phyloP scores from a whole-genome alignment of 2,797 vertebrate genomes.

The Chloroceryle inda region DNA sequence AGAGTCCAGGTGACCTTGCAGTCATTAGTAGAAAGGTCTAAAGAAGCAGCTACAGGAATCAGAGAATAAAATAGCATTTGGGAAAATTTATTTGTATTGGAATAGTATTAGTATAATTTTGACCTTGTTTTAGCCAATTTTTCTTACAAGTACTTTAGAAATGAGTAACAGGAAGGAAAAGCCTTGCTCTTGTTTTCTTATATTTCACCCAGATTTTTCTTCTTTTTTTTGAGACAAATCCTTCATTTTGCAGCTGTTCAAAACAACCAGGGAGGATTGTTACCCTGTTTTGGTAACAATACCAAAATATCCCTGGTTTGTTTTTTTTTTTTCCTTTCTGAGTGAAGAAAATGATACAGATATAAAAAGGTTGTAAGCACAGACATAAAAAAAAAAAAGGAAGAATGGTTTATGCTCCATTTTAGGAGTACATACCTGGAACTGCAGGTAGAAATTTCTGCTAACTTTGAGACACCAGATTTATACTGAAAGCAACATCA shows the following conservation, averaged over 20 bases:
- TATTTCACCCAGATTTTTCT: not conserved
- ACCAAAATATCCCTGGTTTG: not conserved
- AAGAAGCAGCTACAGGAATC: not conserved
- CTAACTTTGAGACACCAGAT: not conserved
- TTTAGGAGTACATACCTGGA: not conserved
- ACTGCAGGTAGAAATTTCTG: not conserved
- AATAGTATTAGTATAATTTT: not conserved
- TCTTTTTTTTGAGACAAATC: not conserved
- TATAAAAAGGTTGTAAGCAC: not conserved
- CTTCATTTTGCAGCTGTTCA: not conserved
- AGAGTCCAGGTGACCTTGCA: not conserved
- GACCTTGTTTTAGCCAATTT: not conserved
- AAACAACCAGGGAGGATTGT: not conserved
- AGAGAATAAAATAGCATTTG: not conserved
- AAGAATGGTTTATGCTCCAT: not conserved
- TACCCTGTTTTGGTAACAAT: no score
- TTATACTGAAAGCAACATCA: not conserved
- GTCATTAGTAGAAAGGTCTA: not conserved
- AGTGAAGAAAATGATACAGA: not conserved
- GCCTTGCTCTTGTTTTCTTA: not conserved
- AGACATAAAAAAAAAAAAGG: not conserved
- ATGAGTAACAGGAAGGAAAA: not conserved
- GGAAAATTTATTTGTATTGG: not conserved
- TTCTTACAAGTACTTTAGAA: not conserved
- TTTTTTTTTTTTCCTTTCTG: not conserved